A percentile compares a stretch with the other conserved stretches of the same genome.
Conservation (phyloP, 2,797 vertebrate species). For the Leptatherina wallacei region DNA sequence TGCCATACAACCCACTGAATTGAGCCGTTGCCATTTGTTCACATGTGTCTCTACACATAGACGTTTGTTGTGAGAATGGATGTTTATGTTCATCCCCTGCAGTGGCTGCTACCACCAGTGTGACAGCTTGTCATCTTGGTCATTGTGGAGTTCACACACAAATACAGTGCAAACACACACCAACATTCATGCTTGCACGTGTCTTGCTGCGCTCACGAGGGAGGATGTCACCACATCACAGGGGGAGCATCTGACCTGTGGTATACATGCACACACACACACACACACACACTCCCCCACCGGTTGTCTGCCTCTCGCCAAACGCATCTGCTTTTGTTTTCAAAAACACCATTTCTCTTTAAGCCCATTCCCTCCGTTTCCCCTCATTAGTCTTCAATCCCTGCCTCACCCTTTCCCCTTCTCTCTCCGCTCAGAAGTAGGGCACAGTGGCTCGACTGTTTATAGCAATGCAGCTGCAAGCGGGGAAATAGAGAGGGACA, state of each 20-base stretch:
- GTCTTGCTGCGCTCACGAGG: constrained; percentile 52
- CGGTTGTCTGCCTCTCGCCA: constrained; percentile 5
- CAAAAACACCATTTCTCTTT: constrained; percentile 44
- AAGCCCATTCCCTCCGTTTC: constrained; percentile 32
- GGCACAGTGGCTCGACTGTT: constrained; percentile 79
- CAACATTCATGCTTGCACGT: constrained; percentile 8
- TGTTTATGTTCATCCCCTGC: constrained; percentile 28
- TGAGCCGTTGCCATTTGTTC: neutral
- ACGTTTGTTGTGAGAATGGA: neutral
- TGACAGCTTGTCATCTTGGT: constrained; percentile 50
- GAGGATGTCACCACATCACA: constrained; percentile 57
- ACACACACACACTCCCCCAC: neutral
- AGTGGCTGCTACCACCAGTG: constrained; percentile 34
- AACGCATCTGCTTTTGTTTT: constrained; percentile 34
- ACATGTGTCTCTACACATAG: neutral
- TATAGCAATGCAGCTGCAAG: constrained; percentile 76
- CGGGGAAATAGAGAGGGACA: constrained; percentile 36
- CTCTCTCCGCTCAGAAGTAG: constrained; percentile 70
- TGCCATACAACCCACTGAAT: neutral
- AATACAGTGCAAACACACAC: constrained; percentile 5
- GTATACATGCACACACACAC: neutral
- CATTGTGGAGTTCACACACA: constrained; percentile 33
- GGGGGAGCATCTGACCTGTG: constrained; percentile 59
- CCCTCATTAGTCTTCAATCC: constrained; percentile 62
- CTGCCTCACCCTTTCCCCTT: constrained; percentile 47